Conservation (phyloP, 2,888 invertebrate genomes). For the Sympetrum striolatum region DNA sequence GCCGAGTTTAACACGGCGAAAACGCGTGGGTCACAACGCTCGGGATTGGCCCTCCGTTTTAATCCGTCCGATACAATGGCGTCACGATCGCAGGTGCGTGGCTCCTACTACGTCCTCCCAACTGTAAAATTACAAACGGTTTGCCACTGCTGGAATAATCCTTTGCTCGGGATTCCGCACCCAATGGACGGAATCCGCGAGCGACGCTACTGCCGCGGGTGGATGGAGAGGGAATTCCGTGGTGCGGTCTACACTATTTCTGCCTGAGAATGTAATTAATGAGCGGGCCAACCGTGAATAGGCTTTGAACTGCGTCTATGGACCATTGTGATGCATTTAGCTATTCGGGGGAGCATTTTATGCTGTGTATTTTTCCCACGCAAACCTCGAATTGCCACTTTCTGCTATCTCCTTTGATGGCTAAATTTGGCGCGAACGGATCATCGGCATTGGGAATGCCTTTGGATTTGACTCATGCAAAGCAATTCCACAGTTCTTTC, state of each 20-base stretch:
- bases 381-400: neutral
- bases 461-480: too few species aligned
- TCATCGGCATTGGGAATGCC: neutral
- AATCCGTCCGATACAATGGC: neutral
- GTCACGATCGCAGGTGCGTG: slow-evolving; percentile 21
- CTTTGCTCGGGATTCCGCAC: neutral
- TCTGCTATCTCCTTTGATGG: neutral
- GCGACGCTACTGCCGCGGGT: neutral
- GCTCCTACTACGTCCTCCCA: neutral
- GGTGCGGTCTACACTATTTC: neutral
- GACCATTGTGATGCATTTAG: too few species aligned
- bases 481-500: too few species aligned
- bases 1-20: neutral
- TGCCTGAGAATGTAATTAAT: neutral
- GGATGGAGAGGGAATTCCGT: neutral
- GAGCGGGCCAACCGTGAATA: neutral
- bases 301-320: too few species aligned
- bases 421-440: neutral
- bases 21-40: neutral
- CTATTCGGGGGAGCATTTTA: too few species aligned
- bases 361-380: too few species aligned
- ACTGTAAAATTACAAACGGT: neutral
- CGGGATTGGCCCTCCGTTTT: neutral
- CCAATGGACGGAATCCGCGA: neutral
- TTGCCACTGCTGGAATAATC: neutral